Evolutionary conservation across 2,113 vertebrate species (phyloP), one percentile per base, ranked within the genome.

Genomic region (Callaeas wilsoni): DNA sequence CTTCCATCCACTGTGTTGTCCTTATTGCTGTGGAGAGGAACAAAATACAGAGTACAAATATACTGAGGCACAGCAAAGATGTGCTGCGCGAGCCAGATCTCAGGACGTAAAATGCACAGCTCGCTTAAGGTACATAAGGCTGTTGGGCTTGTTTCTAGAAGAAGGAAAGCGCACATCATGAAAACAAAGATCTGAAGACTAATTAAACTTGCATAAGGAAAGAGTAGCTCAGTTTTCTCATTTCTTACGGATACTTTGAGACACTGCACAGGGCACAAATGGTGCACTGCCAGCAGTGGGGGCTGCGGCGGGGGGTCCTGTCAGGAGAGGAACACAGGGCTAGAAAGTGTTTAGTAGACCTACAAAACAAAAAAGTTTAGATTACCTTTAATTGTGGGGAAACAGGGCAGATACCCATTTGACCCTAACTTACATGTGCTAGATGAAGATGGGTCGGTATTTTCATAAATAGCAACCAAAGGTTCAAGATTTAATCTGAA

Each of bases 221-320:
- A 57, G 4, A 11, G 7, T 37, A 83, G 25, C 23, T 62, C 16
- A 3, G 1, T n/a, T 53, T 70, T 74, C 29, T 37, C 1, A 15
- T 32, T 88, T 63, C 22, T 69, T 33, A 33, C 4, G 27, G 27
- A 10, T 53, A 9, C 15, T 87, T 64, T 47, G 30, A 46, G 12
- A 33, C 4, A 11, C 6, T 17, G 7, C 41, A 8, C 1, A 0
- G 11, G 14, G 5, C 33, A 7, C 3, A 7, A 12, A 10, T n/a
- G 19, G 4, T 0, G 1, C 19, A 16, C 32, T 0, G 0, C 16
- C 41, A 26, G 19, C 18, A 16, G 16, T 0, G 4, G 14, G 27
- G 20, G 3, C 9, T 65, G 19, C 7, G 11, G n/a, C n/a, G 10
- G 6, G 0, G 1, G 3, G 1, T 12, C 18, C 13, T 59, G 16